phyloP scores from a whole-genome alignment of 2,888 invertebrate species.

The Acleris holmiana region DNA sequence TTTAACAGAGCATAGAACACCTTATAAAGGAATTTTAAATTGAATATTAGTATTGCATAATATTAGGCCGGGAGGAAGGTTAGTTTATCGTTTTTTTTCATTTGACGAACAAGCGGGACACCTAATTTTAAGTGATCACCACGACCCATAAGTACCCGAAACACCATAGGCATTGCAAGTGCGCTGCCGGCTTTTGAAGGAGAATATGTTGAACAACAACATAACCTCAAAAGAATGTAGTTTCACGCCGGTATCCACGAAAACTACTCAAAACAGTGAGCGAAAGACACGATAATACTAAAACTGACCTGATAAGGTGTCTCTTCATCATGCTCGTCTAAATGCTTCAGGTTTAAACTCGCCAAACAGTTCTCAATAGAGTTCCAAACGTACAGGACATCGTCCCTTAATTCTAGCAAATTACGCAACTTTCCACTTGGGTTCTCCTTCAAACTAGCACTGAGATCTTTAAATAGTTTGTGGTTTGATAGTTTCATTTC shows the following conservation, averaged over 20 bases:
- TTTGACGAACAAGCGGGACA: no score
- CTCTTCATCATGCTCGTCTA: conserved; percentile 76
- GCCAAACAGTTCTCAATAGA: conserved; percentile 86
- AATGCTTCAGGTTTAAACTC: conserved; percentile 83
- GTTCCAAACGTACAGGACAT: conserved; percentile 88
- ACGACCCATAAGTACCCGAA: no score
- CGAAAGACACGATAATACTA: conserved; percentile 29
- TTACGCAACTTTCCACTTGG: conserved; percentile 84
- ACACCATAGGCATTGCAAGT: no score
- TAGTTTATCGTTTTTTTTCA: no score
- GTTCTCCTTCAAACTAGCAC: conserved; percentile 80
- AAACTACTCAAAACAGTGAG: neutral
- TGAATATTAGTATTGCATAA: conserved; percentile 1
- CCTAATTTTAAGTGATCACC: no score
- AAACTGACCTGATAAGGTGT: conserved; percentile 85
- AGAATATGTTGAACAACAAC: conserved; percentile 46
- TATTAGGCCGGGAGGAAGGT: neutral
- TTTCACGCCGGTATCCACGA: conserved; percentile 42
- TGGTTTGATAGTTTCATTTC: conserved; percentile 85
- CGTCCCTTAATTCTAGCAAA: conserved; percentile 86
- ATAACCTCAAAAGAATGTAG: conserved; percentile 54
- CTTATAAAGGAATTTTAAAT: neutral
- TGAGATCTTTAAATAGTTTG: conserved; percentile 85
- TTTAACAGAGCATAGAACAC: neutral
- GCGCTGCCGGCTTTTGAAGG: no score